A percentile compares a stretch with the other conserved stretches of the same genome.
phyloP scores from a whole-genome alignment of 2,113 vertebrate genomes.

The Fukomys damarensis region DNA sequence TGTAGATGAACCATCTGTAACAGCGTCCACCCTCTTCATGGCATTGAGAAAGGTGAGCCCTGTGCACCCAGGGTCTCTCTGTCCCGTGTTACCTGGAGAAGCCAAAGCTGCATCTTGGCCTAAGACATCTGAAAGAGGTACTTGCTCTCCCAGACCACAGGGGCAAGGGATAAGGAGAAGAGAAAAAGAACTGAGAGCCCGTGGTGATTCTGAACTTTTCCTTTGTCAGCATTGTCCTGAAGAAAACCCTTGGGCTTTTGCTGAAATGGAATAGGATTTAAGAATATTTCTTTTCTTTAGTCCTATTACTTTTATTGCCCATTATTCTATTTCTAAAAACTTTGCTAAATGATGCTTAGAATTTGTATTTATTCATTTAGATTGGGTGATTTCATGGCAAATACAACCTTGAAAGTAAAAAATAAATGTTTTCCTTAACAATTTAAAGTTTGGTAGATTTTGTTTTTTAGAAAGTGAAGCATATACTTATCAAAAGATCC shows the following conservation, averaged over 20 bases:
- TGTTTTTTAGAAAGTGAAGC: background rate
- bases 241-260: background rate
- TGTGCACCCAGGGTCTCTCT: background rate
- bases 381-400: constrained; percentile 13
- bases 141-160: background rate
- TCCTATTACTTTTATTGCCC: background rate
- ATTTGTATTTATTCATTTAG: constrained; percentile 37
- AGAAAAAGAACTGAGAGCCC: background rate
- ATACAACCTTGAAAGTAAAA: background rate
- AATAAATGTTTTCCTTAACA: constrained; percentile 8
- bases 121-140: background rate
- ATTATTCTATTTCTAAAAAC: background rate
- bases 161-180: background rate
- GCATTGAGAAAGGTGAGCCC: background rate
- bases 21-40: background rate
- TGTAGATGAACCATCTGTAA: background rate
- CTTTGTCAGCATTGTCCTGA: background rate
- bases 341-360: background rate
- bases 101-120: background rate
- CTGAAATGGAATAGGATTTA: background rate
- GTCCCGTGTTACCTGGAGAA: background rate
- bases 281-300: background rate
- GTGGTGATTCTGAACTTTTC: background rate
- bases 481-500: background rate
- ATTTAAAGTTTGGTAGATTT: background rate